A percentile compares a stretch with the other conserved stretches of the same genome.
Conservation (phyloP, 2,113 vertebrate genomes). For the Dipodomys spectabilis region DNA sequence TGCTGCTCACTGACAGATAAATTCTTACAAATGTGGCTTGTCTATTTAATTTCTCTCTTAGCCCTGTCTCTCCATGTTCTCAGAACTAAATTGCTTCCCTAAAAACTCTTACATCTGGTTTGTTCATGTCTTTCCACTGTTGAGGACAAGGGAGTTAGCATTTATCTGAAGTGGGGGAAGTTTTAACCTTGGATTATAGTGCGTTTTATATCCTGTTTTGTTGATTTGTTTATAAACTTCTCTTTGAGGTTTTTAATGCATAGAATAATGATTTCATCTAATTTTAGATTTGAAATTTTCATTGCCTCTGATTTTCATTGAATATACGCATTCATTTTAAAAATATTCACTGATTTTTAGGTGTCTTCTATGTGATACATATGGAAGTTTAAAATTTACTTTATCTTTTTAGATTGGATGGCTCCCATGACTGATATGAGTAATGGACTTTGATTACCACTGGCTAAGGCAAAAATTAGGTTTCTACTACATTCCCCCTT, state of each 20-base stretch:
- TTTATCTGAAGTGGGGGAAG: background rate
- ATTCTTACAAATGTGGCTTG: background rate
- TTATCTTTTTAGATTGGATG: constrained; percentile 28
- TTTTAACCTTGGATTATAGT: background rate
- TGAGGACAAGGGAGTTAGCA: constrained; percentile 12
- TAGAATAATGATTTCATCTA: constrained; percentile 14
- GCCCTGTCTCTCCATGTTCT: constrained; percentile 31
- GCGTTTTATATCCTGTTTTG: background rate
- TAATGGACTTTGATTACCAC: background rate
- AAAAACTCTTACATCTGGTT: background rate
- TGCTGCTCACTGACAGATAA: background rate
- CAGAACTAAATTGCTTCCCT: constrained; percentile 37
- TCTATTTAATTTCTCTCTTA: constrained; percentile 36
- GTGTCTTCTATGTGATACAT: background rate
- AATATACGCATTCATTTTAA: background rate
- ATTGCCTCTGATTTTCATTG: constrained; percentile 25
- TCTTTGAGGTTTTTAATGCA: constrained; percentile 4
- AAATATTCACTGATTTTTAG: background rate
- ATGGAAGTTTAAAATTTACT: background rate
- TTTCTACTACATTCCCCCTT: background rate
- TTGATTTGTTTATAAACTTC: background rate
- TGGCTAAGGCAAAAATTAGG: background rate
- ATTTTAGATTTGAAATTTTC: constrained; percentile 44
- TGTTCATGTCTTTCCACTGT: background rate
- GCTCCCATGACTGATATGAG: background rate